Conservation (phyloP, 2,888 invertebrate species). For the Yponomeuta plumbellus region DNA sequence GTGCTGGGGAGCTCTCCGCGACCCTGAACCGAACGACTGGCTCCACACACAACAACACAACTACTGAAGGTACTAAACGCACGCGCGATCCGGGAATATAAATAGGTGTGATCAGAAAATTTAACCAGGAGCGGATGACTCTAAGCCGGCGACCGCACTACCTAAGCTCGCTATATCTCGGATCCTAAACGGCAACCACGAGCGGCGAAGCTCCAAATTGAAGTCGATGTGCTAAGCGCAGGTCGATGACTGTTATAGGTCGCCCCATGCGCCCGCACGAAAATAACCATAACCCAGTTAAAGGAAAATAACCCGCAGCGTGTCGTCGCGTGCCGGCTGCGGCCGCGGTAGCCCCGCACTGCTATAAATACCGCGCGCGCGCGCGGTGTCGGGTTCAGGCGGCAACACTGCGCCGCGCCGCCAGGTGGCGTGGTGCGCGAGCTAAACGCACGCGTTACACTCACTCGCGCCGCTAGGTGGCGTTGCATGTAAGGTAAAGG, state of each 20-base stretch:
- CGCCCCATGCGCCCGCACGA: not conserved
- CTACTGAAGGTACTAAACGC: not conserved
- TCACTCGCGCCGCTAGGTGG: too few species aligned
- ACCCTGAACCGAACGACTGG: not conserved
- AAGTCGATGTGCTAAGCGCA: not conserved
- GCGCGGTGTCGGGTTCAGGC: not conserved
- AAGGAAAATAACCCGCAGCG: not conserved
- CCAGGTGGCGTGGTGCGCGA: not conserved
- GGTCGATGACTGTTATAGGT: slow-evolving; percentile 2
- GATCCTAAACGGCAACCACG: not conserved
- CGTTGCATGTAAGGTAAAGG: too few species aligned
- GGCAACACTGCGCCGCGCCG: not conserved
- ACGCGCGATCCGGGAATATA: not conserved
- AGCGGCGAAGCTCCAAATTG: not conserved
- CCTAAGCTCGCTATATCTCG: not conserved
- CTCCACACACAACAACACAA: not conserved
- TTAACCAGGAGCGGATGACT: too few species aligned
- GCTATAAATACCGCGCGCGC: not conserved
- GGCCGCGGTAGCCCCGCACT: not conserved
- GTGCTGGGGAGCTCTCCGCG: not conserved
- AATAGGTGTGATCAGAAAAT: too few species aligned
- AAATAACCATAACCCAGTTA: not conserved
- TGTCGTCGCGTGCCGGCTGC: not conserved
- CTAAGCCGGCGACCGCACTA: not conserved
- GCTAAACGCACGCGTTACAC: too few species aligned